phyloP scores from a whole-genome alignment of 2,888 invertebrate species.

The Epirrita christyi region DNA sequence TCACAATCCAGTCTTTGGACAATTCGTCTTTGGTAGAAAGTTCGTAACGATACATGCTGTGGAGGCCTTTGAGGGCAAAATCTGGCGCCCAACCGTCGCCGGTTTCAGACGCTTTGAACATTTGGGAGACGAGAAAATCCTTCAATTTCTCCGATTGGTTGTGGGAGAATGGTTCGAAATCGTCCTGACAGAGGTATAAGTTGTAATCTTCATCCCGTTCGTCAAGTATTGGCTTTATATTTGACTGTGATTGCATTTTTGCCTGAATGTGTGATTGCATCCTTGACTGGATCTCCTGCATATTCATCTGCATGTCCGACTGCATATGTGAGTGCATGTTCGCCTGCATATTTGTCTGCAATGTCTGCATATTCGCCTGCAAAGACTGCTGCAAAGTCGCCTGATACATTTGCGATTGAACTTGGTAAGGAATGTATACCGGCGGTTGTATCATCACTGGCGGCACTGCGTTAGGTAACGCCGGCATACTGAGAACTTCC shows the following conservation, averaged over 20 bases:
- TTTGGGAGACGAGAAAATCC: constrained; percentile 59
- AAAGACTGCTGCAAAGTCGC: constrained; percentile 1
- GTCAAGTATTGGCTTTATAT: too few relatives aligned
- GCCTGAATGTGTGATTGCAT: constrained; percentile 9
- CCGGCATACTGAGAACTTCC: constrained; percentile 41
- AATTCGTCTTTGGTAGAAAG: constrained; percentile 58
- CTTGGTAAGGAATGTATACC: constrained; percentile 18
- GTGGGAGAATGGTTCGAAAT: constrained; percentile 61
- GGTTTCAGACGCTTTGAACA: constrained; percentile 54
- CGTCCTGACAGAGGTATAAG: constrained; percentile 70
- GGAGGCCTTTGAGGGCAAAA: constrained; percentile 63
- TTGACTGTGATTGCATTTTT: constrained; percentile 9
- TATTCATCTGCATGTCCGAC: not conserved
- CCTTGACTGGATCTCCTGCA: constrained; percentile 1
- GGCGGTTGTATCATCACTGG: constrained; percentile 31
- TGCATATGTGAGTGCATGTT: constrained; percentile 7
- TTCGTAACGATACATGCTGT: constrained; percentile 63
- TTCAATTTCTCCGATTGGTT: constrained; percentile 59
- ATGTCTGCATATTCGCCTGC: constrained; percentile 3
- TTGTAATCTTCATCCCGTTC: constrained; percentile 39
- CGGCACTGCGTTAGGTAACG: too few relatives aligned
- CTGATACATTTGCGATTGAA: constrained; percentile 10
- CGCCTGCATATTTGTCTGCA: constrained; percentile 4
- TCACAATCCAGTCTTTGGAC: constrained; percentile 66
- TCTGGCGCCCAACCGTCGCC: constrained; percentile 60